Conservation (phyloP, 2,113 vertebrate species). For the Chionodraco myersi region DNA sequence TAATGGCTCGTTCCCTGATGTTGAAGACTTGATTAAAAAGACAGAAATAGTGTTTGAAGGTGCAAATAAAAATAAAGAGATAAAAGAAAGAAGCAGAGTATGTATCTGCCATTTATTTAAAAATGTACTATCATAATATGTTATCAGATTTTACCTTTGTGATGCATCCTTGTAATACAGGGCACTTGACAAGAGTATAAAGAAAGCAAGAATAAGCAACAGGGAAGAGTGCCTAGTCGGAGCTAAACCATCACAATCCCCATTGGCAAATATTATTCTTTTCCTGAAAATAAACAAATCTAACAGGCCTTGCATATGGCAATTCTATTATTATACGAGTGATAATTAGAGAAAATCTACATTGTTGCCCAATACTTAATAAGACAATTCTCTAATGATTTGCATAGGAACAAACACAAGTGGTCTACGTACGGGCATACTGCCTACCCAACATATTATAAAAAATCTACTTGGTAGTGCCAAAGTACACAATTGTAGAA, state of each 20-base stretch:
- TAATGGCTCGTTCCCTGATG: neutral
- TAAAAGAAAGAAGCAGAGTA: neutral
- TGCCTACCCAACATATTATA: neutral
- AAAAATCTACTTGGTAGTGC: neutral
- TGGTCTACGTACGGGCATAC: neutral
- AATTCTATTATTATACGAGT: neutral
- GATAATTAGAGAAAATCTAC: neutral
- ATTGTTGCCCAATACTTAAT: neutral
- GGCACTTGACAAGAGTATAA: neutral
- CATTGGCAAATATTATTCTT: neutral
- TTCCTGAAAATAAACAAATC: conserved; percentile 4
- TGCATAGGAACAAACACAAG: neutral
- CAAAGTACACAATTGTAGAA: neutral
- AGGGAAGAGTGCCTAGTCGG: neutral
- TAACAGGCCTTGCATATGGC: neutral
- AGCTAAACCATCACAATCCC: neutral
- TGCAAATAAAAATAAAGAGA: conserved; percentile 6
- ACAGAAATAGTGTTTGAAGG: neutral
- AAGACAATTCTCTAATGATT: neutral
- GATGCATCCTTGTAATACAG: neutral
- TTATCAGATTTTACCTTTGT: neutral
- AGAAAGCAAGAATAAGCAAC: conserved; percentile 4
- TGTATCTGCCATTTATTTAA: neutral
- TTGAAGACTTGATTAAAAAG: conserved; percentile 6
- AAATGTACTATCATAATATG: neutral